Evolutionary conservation across 2,113 vertebrate genomes (phyloP), one percentile per base, ranked within the genome.

Genomic region (Calyptomena viridis): DNA sequence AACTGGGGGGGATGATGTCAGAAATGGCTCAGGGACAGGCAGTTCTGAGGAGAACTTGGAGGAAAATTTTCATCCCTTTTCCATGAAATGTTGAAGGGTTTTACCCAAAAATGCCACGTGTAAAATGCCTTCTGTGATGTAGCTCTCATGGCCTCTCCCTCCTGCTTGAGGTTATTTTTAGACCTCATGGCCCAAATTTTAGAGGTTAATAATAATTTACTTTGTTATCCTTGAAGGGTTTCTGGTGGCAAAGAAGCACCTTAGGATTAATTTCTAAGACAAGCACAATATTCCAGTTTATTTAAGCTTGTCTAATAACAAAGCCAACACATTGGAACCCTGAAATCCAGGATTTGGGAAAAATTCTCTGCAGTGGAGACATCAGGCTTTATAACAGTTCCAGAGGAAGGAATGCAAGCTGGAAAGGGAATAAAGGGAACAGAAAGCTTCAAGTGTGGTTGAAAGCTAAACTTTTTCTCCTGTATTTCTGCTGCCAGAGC

Each of bases 1-100:
- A 21, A n/a, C n/a, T 7, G 46, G 76, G 87, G 8, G 28, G 74
- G 31, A 3, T 33, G 0, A 30, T 0, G 1, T 37, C 72, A 33
- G 5, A n/a, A 35, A 4, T 2, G 7, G 20, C 40, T 25, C 19
- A 24, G 28, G 23, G 50, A 28, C 19, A 15, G 62, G 40, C 67
- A 25, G 1, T 21, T 44, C 27, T 6, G 25, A 56, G 67, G 49
- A 64, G 53, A 11, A 4, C 40, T 59, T 37, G 17, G 37, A 80
- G 68, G 73, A 79, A 64, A 13, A 27, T 40, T 74, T 3, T 12
- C 3, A 20, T 90, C 59, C 24, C 64, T 76, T 47, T 11, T 30
- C 23, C n/a, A 6, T 35, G 33, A 79, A 53, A 37, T 47, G 37
- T 52, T 69, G 23, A 47, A 73, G 53, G 49, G 8, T 77, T 81